Evolutionary conservation across 2,797 vertebrate species (phyloP), one percentile per base, ranked within the genome.

Genomic region (Echiichthys vipera): DNA sequence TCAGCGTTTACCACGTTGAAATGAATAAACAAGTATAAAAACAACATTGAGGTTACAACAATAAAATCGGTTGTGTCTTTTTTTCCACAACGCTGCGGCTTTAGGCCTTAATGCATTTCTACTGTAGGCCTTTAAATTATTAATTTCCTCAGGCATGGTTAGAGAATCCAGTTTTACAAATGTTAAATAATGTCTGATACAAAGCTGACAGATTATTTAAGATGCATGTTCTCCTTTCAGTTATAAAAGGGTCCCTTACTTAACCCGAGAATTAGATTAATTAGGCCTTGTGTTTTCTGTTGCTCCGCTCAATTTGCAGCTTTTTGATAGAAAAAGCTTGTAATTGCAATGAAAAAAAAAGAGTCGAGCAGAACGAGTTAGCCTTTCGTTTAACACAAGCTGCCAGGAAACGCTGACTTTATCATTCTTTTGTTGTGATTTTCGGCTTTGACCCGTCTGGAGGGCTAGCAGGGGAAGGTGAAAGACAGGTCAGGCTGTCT

Each of bases 371-470:
- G 71, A 65, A 80, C 30, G 27, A 55, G 37, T 37, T 57, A 20
- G 50, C 34, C 76, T 79, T 76, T 88, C 9, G n/a, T 73, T 84
- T 47, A 68, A 81, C 54, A 30, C 61, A 24, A 66, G 75, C 84
- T 71, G 75, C 11, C 66, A 76, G 75, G 75, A 92, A 90, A 86
- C 94, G 95, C 95, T 96, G 96, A 96, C 95, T 96, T 96, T 96
- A 95, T 96, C 95, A 90, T 94, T 95, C 95, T 95, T 96, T 96
- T 97, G 97, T 99, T 96, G 95, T 47, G 81, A 74, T 65, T 95
- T 95, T 96, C 93, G 97, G 95, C 97, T 97, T 98, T 98, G 97
- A 98, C 97, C 98, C 96, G 96, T 96, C 95, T 96, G 95, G 95
- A 94, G 94, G 95, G 94, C 95, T 88, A 75, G 75, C 93, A 91